Evolutionary conservation across 2,113 vertebrate genomes (phyloP).

Genomic region (Apaloderma vittatum): DNA sequence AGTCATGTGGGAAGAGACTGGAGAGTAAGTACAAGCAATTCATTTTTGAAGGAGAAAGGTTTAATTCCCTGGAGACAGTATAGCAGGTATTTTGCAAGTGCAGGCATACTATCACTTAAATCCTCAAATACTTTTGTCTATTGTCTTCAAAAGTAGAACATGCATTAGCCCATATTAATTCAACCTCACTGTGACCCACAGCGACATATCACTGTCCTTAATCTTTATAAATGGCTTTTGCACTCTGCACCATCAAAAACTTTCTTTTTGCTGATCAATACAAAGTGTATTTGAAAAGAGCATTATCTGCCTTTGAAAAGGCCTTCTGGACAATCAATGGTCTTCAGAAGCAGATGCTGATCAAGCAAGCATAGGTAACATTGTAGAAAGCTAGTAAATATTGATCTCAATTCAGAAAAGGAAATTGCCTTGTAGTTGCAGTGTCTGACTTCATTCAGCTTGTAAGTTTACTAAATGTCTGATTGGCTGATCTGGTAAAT

Average conservation of each 20-base stretch:
- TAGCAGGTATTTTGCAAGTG: conserved; percentile 36
- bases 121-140: conserved; percentile 16
- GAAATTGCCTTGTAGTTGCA: conserved; percentile 69
- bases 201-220: conserved; percentile 27
- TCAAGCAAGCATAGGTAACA: conserved; percentile 79
- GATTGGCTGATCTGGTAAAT: neutral
- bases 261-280: conserved; percentile 83
- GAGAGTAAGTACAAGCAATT: neutral
- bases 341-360: conserved; percentile 86
- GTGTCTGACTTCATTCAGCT: conserved; percentile 63
- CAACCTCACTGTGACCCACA: conserved; percentile 21
- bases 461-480: neutral
- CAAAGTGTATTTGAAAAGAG: conserved; percentile 84
- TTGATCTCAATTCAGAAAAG: conserved; percentile 80
- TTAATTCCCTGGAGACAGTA: conserved; percentile 1
- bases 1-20: neutral
- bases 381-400: conserved; percentile 81
- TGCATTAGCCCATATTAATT: conserved; percentile 70
- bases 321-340: conserved; percentile 82
- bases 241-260: conserved; percentile 72
- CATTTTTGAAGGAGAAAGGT: conserved; percentile 33
- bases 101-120: neutral
- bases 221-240: conserved; percentile 72
- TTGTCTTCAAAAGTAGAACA: conserved; percentile 37
- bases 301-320: conserved; percentile 83